Base-by-base conservation (phyloP, 2,888 invertebrate species). In the Tipula confusa region DNA sequence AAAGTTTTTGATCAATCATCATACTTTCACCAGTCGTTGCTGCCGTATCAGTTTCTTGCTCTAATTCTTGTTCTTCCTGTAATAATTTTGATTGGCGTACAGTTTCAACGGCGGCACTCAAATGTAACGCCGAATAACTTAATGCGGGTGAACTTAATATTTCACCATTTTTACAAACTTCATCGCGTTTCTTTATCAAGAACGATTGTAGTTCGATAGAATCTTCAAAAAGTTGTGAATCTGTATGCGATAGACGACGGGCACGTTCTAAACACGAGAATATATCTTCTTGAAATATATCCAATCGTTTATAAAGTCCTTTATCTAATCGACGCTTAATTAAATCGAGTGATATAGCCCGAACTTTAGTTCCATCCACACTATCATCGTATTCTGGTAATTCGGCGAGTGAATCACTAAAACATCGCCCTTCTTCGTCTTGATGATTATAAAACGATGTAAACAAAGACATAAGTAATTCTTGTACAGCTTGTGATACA, bases 141-240 rank as follows among this genome's bases (percentile, higher is more conserved):
- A 97, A 91, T 0, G 99, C 98, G 0, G 98, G 96, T 0, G 98
- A 97, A 84, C 94, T 93, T 3, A 99, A 90, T 0, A 95, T 91
- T 86, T 93, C 93, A 85, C 43, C 64, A 28, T 38, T 82, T 83
- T 85, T 85, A 38, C 84, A 84, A 4, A 90, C 87, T 85, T 92
- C 92, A 87, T 93, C 93, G 0, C 95, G 91, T 85, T 94, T 94
- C 29, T 93, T 93, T 79, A 99, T 95, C 89, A 97, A 99, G 90
- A 94, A 97, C 11, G 94, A 93, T 89, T 99, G 98, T 83, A 99
- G 91, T 87, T 98, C 98, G 33, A 97, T 93, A 0, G 98, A 95
- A 89, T 99, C 99, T 88, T 98, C 98, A 90, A 98, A 99, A 81
- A 97, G 93, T 88, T 97, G 97, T 2, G 98, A 98, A 90, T 98